Evolutionary conservation across 2,888 invertebrate species (phyloP).

Genomic region (Phlogophora meticulosa): DNA sequence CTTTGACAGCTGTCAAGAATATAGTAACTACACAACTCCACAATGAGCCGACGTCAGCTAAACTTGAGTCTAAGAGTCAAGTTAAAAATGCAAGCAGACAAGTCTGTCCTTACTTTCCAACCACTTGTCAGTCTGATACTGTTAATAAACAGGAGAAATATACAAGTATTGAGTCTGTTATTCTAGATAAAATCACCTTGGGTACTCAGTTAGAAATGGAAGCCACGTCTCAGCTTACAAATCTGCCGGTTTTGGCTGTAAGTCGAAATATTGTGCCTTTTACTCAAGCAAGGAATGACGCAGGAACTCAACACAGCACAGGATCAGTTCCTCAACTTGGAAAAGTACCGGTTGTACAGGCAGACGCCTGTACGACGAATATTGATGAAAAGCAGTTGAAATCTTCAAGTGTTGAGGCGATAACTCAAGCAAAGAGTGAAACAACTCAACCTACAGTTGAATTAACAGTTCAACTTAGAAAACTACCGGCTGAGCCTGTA

Average conservation of each 20-base stretch:
- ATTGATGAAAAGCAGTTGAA: conserved; percentile 5
- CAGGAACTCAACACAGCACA: not conserved
- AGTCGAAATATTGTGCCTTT: conserved; percentile 35
- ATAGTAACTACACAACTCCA: conserved; percentile 40
- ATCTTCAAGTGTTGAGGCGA: conserved; percentile 16
- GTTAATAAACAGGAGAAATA: conserved; percentile 11
- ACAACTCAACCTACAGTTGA: conserved; percentile 21
- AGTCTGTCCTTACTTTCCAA: not conserved
- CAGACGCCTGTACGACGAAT: not conserved
- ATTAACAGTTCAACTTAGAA: conserved; percentile 18
- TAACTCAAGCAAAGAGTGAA: conserved; percentile 36
- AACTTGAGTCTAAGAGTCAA: conserved; percentile 26
- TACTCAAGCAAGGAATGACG: conserved; percentile 24
- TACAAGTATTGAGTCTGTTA: conserved; percentile 27
- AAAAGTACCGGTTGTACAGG: conserved; percentile 14
- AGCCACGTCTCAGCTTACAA: conserved; percentile 14
- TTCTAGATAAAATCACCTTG: conserved; percentile 42
- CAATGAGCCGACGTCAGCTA: conserved; percentile 7
- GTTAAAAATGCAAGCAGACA: not conserved
- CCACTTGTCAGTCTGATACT: not conserved
- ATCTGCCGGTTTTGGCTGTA: conserved; percentile 9
- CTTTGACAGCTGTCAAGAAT: conserved; percentile 31
- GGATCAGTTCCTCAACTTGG: conserved; percentile 9
- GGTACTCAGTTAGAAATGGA: conserved; percentile 37
- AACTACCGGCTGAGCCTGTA: not conserved